Evolutionary conservation across 2,888 invertebrate genomes (phyloP).

Genomic region (Urechis unicinctus): DNA sequence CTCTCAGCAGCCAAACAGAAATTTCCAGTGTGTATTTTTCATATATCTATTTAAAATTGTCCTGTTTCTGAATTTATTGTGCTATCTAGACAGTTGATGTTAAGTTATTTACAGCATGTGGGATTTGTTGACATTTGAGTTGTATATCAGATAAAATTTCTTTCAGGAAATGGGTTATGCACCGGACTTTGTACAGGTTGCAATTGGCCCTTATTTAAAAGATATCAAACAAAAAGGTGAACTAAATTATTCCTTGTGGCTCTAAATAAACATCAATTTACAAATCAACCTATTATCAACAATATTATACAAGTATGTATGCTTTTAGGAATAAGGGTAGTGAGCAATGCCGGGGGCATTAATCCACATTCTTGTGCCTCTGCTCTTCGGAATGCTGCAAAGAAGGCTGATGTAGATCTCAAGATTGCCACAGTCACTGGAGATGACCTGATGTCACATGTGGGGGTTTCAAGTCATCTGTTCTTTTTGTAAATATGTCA

Average conservation of each 20-base stretch:
- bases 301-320: not conserved
- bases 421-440: conserved; percentile 53
- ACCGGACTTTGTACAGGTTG: conserved; percentile 53
- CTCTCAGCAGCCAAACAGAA: conserved; percentile 52
- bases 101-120: too few relatives aligned
- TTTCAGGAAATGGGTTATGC: conserved; percentile 51
- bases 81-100: too few relatives aligned
- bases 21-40: conserved; percentile 36
- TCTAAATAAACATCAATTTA: not conserved
- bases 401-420: conserved; percentile 44
- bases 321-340: conserved; percentile 49
- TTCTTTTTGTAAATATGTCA: not conserved
- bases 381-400: conserved; percentile 43
- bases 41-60: not conserved
- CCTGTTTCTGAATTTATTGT: too few relatives aligned
- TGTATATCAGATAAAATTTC: not conserved
- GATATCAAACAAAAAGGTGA: conserved; percentile 52
- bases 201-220: conserved; percentile 50
- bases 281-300: too few relatives aligned
- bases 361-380: conserved; percentile 53
- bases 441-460: conserved; percentile 51
- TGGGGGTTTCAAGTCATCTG: conserved; percentile 17
- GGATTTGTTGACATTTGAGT: not conserved
- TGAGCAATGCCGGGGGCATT: conserved; percentile 55
- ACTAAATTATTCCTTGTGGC: not conserved